A percentile compares a stretch with the other conserved stretches of the same genome.
phyloP scores from a whole-genome alignment of 2,113 vertebrate species.

The Hippocampus zosterae region DNA sequence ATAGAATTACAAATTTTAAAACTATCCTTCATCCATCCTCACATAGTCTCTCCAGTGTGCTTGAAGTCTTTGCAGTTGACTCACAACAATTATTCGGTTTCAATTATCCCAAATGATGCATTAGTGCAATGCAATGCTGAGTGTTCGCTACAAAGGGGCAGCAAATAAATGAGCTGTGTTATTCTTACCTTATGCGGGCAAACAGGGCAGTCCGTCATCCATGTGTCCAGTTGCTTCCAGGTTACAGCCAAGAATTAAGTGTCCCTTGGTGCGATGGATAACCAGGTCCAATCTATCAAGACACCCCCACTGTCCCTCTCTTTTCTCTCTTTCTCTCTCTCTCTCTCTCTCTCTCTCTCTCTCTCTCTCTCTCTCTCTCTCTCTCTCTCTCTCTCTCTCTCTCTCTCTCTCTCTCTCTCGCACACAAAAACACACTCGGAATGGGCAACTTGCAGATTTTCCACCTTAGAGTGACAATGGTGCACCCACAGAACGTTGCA shows the following conservation, averaged over 20 bases:
- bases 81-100: not conserved
- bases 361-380: not conserved
- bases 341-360: not conserved
- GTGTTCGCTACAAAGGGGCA: not conserved
- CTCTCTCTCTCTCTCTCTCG: not conserved
- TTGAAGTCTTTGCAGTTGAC: not conserved
- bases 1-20: not conserved
- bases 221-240: slow-evolving; percentile 27
- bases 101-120: slow-evolving; percentile 17
- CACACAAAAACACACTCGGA: slow-evolving; percentile 21
- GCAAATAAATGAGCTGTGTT: not conserved
- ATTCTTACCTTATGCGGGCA: slow-evolving; percentile 31
- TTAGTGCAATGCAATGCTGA: not conserved
- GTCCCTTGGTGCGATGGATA: slow-evolving; percentile 28
- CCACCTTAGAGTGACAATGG: slow-evolving; percentile 12
- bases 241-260: slow-evolving; percentile 17
- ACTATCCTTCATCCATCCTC: not conserved
- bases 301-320: slow-evolving; percentile 5
- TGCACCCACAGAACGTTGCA: slow-evolving; percentile 2
- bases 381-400: not conserved
- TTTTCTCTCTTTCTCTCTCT: not conserved
- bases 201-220: slow-evolving; percentile 11
- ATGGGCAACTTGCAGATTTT: slow-evolving; percentile 24
- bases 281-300: slow-evolving; percentile 26
- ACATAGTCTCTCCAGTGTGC: not conserved